Conservation (phyloP, 2,113 vertebrate genomes). For the Telmatochromis sp. region DNA sequence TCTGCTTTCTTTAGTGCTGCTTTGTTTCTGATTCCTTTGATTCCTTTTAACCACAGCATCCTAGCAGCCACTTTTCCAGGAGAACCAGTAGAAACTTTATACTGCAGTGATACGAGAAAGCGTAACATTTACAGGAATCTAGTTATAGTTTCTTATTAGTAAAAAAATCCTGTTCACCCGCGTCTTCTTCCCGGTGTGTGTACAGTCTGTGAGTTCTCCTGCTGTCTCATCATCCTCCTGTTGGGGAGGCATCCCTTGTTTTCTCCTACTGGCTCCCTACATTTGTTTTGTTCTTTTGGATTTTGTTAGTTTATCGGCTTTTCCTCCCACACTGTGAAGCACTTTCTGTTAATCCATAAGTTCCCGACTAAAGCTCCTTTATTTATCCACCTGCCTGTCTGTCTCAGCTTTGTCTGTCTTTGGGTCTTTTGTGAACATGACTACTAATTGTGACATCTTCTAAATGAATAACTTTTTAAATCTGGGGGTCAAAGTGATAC, state of each 20-base stretch:
- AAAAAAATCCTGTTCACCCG: not conserved
- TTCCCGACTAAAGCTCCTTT: not conserved
- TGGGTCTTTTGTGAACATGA: not conserved
- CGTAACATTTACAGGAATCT: not conserved
- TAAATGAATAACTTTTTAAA: not conserved
- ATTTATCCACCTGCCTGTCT: not conserved
- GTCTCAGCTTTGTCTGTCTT: not conserved
- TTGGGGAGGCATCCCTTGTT: not conserved
- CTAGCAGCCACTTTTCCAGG: not conserved
- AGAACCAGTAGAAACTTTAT: not conserved
- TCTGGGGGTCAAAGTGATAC: not conserved
- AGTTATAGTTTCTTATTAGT: not conserved
- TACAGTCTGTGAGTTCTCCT: not conserved
- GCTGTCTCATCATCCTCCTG: not conserved
- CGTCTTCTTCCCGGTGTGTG: not conserved
- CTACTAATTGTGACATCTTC: not conserved
- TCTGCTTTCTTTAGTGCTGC: not conserved
- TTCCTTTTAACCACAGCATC: not conserved
- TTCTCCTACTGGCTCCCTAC: not conserved
- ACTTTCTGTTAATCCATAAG: not conserved
- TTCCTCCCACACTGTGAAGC: not conserved
- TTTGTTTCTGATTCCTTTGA: not conserved
- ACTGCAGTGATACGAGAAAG: not conserved
- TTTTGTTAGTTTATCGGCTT: not conserved
- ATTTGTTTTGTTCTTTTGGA: not conserved